These are phyloP conservation scores for Notiomystis cincta DNA, from an alignment of 2,113 vertebrate species.

Conservation along the genomic window DNA sequence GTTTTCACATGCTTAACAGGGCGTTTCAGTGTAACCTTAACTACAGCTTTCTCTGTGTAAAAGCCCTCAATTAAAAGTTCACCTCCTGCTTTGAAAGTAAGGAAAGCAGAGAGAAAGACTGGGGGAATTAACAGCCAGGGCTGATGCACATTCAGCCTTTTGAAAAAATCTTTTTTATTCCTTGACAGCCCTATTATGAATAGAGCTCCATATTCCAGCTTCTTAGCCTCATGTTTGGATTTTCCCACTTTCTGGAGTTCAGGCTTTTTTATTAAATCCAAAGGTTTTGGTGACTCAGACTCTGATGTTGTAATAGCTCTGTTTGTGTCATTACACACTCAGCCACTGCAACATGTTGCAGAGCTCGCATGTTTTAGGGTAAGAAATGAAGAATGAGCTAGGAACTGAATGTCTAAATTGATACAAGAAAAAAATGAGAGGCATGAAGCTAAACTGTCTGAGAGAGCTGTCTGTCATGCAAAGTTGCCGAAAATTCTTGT, in stretches of 20 bases:
- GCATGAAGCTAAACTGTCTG: neutral
- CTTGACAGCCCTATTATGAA: conserved; percentile 45
- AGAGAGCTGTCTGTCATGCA: neutral
- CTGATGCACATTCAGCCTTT: conserved; percentile 47
- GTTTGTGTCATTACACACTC: neutral
- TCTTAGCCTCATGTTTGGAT: conserved; percentile 1
- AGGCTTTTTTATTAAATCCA: neutral
- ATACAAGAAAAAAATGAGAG: neutral
- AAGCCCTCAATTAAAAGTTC: conserved; percentile 59
- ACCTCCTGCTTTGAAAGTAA: conserved; percentile 42
- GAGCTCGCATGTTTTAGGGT: neutral
- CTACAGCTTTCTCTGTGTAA: conserved; percentile 31
- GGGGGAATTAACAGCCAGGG: conserved; percentile 13
- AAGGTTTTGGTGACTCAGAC: neutral
- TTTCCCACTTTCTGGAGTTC: conserved; percentile 4
- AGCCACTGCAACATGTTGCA: neutral
- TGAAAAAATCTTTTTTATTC: conserved; percentile 15
- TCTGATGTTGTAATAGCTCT: neutral
- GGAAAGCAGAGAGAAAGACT: conserved; percentile 46
- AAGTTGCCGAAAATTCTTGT: neutral
- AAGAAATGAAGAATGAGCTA: neutral
- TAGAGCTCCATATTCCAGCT: conserved; percentile 5
- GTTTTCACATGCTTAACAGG: conserved; percentile 45
- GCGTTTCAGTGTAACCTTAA: conserved; percentile 31
- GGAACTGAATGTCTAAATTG: neutral